A percentile compares a stretch with the other conserved stretches of the same genome.
Evolutionary conservation across 2,113 vertebrate species (phyloP).

Genomic region (Gasterosteus aculeatus): DNA sequence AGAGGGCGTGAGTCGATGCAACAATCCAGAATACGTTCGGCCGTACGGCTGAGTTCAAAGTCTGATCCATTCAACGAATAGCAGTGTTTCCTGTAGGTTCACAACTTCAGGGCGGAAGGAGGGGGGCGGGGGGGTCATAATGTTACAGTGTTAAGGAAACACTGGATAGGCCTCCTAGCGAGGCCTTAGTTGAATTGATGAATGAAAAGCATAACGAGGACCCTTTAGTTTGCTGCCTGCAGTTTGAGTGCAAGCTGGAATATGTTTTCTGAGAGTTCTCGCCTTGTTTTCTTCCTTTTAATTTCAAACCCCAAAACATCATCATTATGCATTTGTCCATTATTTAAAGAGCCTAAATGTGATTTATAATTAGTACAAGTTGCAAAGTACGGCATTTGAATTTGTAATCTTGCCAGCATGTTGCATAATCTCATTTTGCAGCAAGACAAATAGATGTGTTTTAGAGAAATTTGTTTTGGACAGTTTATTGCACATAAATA

Average conservation of each 20-base stretch:
- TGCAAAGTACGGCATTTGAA: slow-evolving; percentile 62
- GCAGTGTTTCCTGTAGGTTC: too few species aligned
- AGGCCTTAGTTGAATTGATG: not conserved
- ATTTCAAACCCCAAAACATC: slow-evolving; percentile 48
- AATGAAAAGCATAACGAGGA: not conserved
- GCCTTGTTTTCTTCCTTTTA: slow-evolving; percentile 39
- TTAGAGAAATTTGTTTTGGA: slow-evolving; percentile 36
- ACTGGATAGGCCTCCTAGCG: not conserved
- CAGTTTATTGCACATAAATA: slow-evolving; percentile 28
- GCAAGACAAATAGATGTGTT: slow-evolving; percentile 38
- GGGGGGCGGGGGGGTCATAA: too few species aligned
- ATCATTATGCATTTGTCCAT: slow-evolving; percentile 53
- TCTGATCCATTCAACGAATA: not conserved
- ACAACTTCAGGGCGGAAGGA: too few species aligned
- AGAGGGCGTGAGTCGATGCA: not conserved
- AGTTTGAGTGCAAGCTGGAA: not conserved
- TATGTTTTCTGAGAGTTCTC: not conserved
- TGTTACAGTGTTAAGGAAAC: too few species aligned
- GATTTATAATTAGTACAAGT: slow-evolving; percentile 57
- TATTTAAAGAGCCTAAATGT: slow-evolving; percentile 50
- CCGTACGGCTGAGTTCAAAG: slow-evolving; percentile 5
- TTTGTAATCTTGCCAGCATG: slow-evolving; percentile 37
- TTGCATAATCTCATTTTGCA: slow-evolving; percentile 24
- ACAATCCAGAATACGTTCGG: not conserved
- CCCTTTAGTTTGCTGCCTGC: not conserved